Evolutionary conservation across 2,113 vertebrate species (phyloP), one percentile per base, ranked within the genome.

Genomic region (Ammodytes marinus): DNA sequence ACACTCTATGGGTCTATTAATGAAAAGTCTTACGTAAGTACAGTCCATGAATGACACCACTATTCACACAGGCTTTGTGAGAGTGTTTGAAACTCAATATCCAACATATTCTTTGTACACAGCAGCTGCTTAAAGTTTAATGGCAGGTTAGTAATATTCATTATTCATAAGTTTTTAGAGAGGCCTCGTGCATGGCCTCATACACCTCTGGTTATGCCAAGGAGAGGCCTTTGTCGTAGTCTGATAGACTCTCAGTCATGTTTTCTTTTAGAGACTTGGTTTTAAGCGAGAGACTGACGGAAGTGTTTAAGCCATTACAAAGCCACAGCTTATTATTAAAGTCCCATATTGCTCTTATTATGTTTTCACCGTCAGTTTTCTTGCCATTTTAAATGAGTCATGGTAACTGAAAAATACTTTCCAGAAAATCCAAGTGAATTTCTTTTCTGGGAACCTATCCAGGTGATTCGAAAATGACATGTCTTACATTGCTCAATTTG

Each of bases 71-170:
- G 80, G 77, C 84, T 87, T 83, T 79, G 79, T 76, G 82, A 74
- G 82, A 86, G 80, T 83, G 82, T 78, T 79, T 84, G 93, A 92
- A 95, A 96, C 86, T 82, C 67, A 90, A 95, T 95, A 91, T 86
- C 74, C 82, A 85, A 77, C 81, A 84, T 90, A 87, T 89, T 92
- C 89, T 93, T 90, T 88, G 87, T 92, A 92, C 83, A 87, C 86
- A 84, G 84, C 87, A 68, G 77, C 87, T 90, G 80, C 83, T 95
- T 93, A 95, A 95, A 93, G 91, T 92, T 96, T 94, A 83, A 95
- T 94, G 91, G 54, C 87, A 89, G 84, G 89, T 94, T 95, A 94
- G 91, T 95, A 94, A 93, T 92, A 94, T 95, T 88, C 69, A 95
- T 95, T 95, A 95, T 95, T 95, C 64, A 95, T 94, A 80, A 75